These are phyloP conservation scores for Whitmania pigra DNA, from an alignment of 1,140 invertebrate genomes.

Conservation along the genomic window DNA sequence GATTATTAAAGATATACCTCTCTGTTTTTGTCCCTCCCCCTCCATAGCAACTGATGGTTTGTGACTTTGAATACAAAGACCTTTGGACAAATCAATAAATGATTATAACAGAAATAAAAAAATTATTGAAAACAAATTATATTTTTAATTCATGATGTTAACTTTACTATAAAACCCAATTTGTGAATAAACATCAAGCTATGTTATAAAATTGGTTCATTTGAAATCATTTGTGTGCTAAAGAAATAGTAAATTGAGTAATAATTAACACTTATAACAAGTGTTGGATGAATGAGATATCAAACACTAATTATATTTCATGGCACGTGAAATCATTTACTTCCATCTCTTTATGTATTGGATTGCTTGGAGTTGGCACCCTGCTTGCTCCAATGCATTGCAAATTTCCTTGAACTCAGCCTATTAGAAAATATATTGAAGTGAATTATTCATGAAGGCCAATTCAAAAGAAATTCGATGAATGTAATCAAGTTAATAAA, in stretches of 20 bases:
- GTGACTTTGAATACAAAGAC: slow-evolving; percentile 59
- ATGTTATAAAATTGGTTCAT: no score
- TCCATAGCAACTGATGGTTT: slow-evolving; percentile 46
- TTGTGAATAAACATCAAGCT: no score
- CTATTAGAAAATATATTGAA: slow-evolving; percentile 8
- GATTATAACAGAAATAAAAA: background rate
- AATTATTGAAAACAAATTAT: no score
- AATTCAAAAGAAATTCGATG: background rate
- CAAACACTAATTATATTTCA: background rate
- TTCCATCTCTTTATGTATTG: slow-evolving; percentile 81
- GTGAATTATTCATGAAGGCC: background rate
- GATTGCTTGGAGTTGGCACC: slow-evolving; percentile 70
- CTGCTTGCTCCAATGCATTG: slow-evolving; percentile 59
- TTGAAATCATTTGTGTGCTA: no score
- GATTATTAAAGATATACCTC: slow-evolving; percentile 27
- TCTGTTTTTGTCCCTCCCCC: slow-evolving; percentile 93
- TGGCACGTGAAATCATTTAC: slow-evolving; percentile 44
- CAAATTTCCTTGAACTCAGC: slow-evolving; percentile 69
- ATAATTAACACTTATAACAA: no score
- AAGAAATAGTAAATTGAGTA: no score
- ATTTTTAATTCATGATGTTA: no score
- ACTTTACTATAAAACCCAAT: no score
- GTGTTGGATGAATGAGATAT: background rate
- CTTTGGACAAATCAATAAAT: slow-evolving; percentile 1
- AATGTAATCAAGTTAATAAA: background rate